These are phyloP conservation scores for Allolobophora icterica DNA, from an alignment of 2,888 invertebrate genomes.

Conservation along the genomic window DNA sequence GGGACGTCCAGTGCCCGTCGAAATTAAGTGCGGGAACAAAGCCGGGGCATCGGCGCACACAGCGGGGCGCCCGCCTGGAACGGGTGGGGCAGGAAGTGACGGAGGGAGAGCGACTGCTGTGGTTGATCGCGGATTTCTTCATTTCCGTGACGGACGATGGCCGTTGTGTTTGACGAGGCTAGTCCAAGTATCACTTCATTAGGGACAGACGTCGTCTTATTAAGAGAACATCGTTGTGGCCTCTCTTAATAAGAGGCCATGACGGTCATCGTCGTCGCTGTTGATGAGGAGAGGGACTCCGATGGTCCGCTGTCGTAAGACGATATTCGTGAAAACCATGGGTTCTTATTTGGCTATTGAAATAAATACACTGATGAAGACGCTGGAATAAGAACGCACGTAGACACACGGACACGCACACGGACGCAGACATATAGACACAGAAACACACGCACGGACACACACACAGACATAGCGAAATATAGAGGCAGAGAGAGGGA, in stretches of 20 bases:
- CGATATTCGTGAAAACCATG: neutral
- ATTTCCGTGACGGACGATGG: conserved; percentile 8
- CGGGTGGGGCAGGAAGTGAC: neutral
- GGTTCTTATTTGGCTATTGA: conserved; percentile 26
- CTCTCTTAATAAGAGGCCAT: conserved; percentile 13
- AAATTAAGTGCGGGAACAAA: conserved; percentile 21
- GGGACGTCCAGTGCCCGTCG: neutral
- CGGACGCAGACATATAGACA: no score
- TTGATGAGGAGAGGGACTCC: neutral
- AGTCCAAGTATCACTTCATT: conserved; percentile 19
- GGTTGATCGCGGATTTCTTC: conserved; percentile 26
- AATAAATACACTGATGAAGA: conserved; percentile 18
- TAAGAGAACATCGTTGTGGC: neutral
- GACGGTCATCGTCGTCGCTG: neutral
- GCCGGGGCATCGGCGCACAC: neutral
- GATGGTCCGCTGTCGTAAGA: neutral
- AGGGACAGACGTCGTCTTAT: conserved; percentile 19
- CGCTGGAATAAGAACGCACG: no score
- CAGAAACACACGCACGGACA: no score
- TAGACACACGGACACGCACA: no score
- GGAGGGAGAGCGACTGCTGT: neutral
- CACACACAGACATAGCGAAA: neutral
- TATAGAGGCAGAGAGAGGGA: neutral
- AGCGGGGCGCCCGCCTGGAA: neutral
- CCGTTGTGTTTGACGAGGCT: neutral